These are phyloP conservation scores for Lagopus muta DNA, from an alignment of 2,113 vertebrate species.

Conservation along the genomic window DNA sequence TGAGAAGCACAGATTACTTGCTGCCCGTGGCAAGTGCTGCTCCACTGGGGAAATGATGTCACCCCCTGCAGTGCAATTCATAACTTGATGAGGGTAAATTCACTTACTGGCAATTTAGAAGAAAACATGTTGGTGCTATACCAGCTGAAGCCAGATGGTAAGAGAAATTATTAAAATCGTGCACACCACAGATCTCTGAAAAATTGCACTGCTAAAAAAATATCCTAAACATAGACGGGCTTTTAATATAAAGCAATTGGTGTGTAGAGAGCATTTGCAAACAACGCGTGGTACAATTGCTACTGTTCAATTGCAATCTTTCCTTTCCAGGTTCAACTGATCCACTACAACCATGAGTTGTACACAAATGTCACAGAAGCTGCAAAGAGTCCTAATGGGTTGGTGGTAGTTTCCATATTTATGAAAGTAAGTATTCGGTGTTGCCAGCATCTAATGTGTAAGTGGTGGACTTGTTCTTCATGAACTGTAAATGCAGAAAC, in stretches of 20 bases:
- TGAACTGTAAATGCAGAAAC: background rate
- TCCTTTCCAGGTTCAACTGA: slow-evolving; percentile 91
- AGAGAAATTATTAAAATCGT: slow-evolving; percentile 46
- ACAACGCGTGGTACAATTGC: background rate
- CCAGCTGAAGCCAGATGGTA: slow-evolving; percentile 58
- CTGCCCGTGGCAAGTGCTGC: slow-evolving; percentile 10
- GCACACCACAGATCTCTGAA: slow-evolving; percentile 8
- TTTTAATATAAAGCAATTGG: background rate
- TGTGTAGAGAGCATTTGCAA: background rate
- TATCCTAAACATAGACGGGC: background rate
- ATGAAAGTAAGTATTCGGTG: slow-evolving; percentile 90
- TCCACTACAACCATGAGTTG: slow-evolving; percentile 99
- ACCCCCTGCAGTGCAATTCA: slow-evolving; percentile 23
- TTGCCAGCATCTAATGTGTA: background rate
- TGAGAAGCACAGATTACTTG: background rate
- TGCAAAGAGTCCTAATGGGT: slow-evolving; percentile 96
- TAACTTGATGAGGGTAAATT: slow-evolving; percentile 37
- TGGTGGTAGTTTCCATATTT: slow-evolving; percentile 99
- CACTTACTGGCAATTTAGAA: slow-evolving; percentile 9
- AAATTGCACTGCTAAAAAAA: background rate
- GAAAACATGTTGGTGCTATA: background rate
- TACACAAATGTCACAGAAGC: slow-evolving; percentile 98
- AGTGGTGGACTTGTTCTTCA: background rate
- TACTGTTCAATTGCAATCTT: slow-evolving; percentile 18
- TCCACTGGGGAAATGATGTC: background rate